Percentiles rank a stretch among this genome's conserved stretches.
Evolutionary conservation across 2,113 vertebrate species (phyloP).

Genomic region (Sphyrna mokarran): DNA sequence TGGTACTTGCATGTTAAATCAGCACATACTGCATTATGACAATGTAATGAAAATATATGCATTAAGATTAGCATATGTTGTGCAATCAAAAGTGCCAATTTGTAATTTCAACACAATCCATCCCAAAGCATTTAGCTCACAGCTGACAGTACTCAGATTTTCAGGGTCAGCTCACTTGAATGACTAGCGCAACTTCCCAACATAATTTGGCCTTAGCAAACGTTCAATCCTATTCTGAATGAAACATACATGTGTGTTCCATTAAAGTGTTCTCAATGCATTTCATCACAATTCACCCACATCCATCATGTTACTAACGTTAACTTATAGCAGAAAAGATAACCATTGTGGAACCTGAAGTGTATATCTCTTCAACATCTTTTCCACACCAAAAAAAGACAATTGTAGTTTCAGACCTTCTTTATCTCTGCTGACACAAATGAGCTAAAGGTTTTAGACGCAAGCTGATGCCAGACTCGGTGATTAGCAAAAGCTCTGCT

Average conservation of each 20-base stretch:
- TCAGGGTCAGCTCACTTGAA: background rate
- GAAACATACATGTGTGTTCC: background rate
- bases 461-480: background rate
- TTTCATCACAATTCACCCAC: background rate
- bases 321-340: background rate
- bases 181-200: background rate
- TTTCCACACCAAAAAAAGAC: background rate
- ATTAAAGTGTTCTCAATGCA: background rate
- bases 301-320: background rate
- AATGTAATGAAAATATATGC: background rate
- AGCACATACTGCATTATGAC: background rate
- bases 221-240: background rate
- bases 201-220: background rate
- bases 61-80: background rate
- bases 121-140: background rate
- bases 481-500: constrained; percentile 21
- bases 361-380: background rate
- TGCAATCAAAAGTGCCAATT: background rate
- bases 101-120: background rate
- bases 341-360: background rate
- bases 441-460: constrained; percentile 27
- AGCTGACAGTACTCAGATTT: background rate
- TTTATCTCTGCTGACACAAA: constrained; percentile 2
- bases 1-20: background rate
- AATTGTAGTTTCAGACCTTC: background rate